These are phyloP conservation scores for Carcharodon carcharias DNA, from an alignment of 2,797 vertebrate species.

Conservation along the genomic window DNA sequence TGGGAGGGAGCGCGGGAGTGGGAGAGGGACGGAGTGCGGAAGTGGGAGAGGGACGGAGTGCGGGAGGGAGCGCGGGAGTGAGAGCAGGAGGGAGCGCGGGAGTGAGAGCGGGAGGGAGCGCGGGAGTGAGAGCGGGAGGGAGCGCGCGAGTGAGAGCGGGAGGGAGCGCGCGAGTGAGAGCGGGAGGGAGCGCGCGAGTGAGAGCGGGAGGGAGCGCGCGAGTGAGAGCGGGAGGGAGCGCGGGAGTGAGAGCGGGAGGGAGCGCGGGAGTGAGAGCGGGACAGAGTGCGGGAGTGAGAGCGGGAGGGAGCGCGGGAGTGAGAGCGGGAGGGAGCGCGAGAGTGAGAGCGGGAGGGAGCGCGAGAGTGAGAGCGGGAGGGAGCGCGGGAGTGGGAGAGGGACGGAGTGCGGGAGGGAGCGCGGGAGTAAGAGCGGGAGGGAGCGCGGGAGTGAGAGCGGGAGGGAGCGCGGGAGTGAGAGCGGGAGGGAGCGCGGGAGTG, in stretches of 20 bases:
- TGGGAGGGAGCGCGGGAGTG: constrained; percentile 41
- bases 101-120: too few species aligned
- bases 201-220: constrained; percentile 41
- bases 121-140: not conserved
- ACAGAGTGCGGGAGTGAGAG: not conserved
- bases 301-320: not conserved
- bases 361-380: constrained; percentile 36
- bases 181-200: not conserved
- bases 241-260: not conserved
- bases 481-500: not conserved
- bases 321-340: too few species aligned
- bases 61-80: not conserved
- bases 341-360: constrained; percentile 27
- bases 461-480: not conserved
- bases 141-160: not conserved
- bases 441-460: too few species aligned
- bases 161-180: not conserved
- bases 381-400: constrained; percentile 38
- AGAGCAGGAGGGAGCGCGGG: not conserved
- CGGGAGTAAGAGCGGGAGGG: not conserved
- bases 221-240: constrained; percentile 39
- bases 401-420: constrained; percentile 40
- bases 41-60: constrained; percentile 40
- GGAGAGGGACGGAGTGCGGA: constrained; percentile 41
- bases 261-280: not conserved